Base-by-base conservation (phyloP, 2,113 vertebrate species). In the Sylvia atricapilla region DNA sequence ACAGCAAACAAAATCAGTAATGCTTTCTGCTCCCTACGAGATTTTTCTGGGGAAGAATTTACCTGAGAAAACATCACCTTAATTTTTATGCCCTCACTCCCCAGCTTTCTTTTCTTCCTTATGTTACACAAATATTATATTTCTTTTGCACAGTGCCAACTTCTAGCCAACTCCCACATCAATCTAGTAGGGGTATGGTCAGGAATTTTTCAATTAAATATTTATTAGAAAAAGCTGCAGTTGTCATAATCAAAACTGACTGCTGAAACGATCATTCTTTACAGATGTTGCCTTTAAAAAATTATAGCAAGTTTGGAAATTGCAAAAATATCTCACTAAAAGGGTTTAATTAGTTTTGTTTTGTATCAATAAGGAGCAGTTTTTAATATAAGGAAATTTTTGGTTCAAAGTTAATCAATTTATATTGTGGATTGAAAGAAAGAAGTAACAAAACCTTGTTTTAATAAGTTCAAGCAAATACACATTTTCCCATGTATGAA, bases 141-240 rank as follows among this genome's bases (percentile, higher is more conserved):
- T 82, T 85, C 11, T 66, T 93, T 83, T 58, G n/a, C 63, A 73
- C 8, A 9, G n/a, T 69, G 50, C 43, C 70, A 91, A 56, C 25
- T 69, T 49, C 70, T 69, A 87, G 28, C 21, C 35, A 77, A 21
- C 39, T 79, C 30, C 50, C 55, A 43, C 27, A 49, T 76, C 60
- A 82, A 11, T 66, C 49, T 75, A 63, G 30, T 72, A 79, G 6
- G 90, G 37, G 15, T 37, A 35, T n/a, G 31, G 22, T 69, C 47
- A 90, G 46, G n/a, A 80, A 43, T 58, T 93, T 95, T 92, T 88
- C 43, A 80, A 35, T 81, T 93, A 78, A 91, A 25, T 24, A 72
- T 81, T 70, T 89, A 75, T 74, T 77, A 83, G n/a, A 92, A 94
- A 92, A 66, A 52, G 20, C 41, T 49, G n/a, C 17, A 30, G 53